Conservation (phyloP, 2,888 invertebrate species). For the Cordilura impudica region DNA sequence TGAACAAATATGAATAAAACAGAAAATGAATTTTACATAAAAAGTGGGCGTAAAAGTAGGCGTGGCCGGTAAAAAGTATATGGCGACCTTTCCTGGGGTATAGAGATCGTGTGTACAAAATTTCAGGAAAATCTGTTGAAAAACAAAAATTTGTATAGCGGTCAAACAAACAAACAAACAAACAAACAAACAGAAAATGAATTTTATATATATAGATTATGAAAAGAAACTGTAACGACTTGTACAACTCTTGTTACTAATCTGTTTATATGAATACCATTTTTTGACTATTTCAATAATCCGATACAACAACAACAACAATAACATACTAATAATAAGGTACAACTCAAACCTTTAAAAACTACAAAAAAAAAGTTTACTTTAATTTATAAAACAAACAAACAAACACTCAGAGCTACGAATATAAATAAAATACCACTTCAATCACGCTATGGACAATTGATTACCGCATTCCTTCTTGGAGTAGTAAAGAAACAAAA, state of each 20-base stretch:
- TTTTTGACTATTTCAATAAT: neutral
- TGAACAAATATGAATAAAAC: too few relatives aligned
- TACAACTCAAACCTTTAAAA: neutral
- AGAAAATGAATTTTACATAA: too few relatives aligned
- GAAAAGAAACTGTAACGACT: neutral
- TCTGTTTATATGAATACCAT: neutral
- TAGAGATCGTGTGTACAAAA: too few relatives aligned
- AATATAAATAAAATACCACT: neutral
- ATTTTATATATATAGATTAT: too few relatives aligned
- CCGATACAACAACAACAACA: neutral
- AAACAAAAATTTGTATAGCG: too few relatives aligned
- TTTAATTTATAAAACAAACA: slow-evolving; percentile 56
- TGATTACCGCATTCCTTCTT: slow-evolving; percentile 43
- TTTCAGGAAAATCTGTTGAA: too few relatives aligned
- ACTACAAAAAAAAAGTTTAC: slow-evolving; percentile 24
- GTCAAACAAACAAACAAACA: too few relatives aligned
- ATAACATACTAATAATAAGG: neutral
- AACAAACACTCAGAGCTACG: neutral
- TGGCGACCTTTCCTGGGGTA: too few relatives aligned
- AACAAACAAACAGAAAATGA: too few relatives aligned
- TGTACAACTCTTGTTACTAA: neutral
- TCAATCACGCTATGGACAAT: slow-evolving; percentile 21
- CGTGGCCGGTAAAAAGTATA: too few relatives aligned
- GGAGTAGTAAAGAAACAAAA: neutral
- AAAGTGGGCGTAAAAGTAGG: too few relatives aligned